These are phyloP conservation scores for Scelioninae gen. 1 DNA, from an alignment of 2,888 invertebrate species.

Conservation along the genomic window DNA sequence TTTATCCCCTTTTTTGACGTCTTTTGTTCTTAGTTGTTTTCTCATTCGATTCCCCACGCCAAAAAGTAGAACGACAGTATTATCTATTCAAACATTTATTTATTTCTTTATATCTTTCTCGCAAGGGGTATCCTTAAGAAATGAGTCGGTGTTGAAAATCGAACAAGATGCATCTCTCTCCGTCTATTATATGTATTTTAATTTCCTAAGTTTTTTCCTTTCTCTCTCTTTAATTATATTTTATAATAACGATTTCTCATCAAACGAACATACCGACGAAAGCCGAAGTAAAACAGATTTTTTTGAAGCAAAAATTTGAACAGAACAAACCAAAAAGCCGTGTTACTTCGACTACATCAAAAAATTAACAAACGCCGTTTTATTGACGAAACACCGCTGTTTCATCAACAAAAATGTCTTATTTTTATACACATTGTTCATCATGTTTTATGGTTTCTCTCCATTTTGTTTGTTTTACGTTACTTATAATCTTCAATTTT, in stretches of 20 bases:
- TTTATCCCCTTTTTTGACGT: conserved; percentile 20
- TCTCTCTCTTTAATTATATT: background rate
- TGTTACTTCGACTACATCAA: conserved; percentile 55
- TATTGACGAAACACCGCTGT: conserved; percentile 52
- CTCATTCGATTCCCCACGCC: conserved; percentile 57
- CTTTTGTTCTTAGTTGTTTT: conserved; percentile 60
- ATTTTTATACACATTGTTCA: conserved; percentile 52
- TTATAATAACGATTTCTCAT: conserved; percentile 55
- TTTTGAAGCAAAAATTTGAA: conserved; percentile 24
- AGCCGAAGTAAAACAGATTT: conserved; percentile 58
- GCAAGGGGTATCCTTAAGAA: conserved; percentile 39
- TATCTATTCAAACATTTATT: conserved; percentile 44
- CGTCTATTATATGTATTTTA: conserved; percentile 50
- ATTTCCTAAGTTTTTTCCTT: conserved; percentile 33
- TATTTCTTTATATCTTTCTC: conserved; percentile 11
- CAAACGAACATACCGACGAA: conserved; percentile 49
- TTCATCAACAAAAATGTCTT: conserved; percentile 59
- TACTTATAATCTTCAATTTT: background rate
- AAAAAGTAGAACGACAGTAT: conserved; percentile 15
- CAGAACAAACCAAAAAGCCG: conserved; percentile 34
- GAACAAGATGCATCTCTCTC: conserved; percentile 28
- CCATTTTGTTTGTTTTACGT: background rate
- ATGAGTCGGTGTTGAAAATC: conserved; percentile 34
- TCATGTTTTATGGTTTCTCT: conserved; percentile 3
- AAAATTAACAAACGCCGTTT: conserved; percentile 53